Evolutionary conservation across 2,797 vertebrate genomes (phyloP), one percentile per base, ranked within the genome.

Genomic region (Eulemur albifrons): DNA sequence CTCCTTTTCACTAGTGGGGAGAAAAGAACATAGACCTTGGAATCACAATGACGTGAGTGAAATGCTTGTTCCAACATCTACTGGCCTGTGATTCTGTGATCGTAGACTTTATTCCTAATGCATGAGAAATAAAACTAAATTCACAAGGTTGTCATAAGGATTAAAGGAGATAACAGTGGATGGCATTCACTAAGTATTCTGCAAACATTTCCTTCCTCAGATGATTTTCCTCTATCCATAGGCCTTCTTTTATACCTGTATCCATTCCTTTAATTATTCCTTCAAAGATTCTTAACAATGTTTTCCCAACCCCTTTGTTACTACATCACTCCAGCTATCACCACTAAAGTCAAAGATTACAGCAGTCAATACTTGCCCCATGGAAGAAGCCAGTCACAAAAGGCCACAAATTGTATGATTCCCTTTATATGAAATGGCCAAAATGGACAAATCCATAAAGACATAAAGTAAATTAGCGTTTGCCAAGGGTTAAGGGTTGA

Each of bases 301-400:
- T 84, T 80, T 91, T 69, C 63, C 81, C 54, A 88, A 83, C 6
- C 27, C 43, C 21, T 94, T 38, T 79, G 40, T 45, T 77, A 35
- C 35, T 87, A 35, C 20, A 82, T 6, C 27, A 57, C 18, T 65
- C n/a, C 69, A 84, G 81, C 54, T 63, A 76, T 35, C 40, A 65
- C 50, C 73, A 81, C 23, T 57, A 50, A 90, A 92, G 30, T 57
- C 10, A 69, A 11, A 76, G 14, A 81, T 20, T 82, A 90, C 6
- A 54, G 7, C 35, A 92, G 23, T 89, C 25, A 89, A 63, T 75
- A 86, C 43, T 69, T 85, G 59, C 25, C 48, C 38, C 25, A 69
- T 43, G n/a, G 88, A 90, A 93, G 57, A 88, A 65, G 23, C 10
- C 81, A 73, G 69, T 75, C 65, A 95, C 14, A 87, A 96, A 95